Percentiles rank a stretch among this genome's conserved stretches.
Evolutionary conservation across 2,113 vertebrate genomes (phyloP).

Genomic region (western clawed frog (Xenopus tropicalis)): UCB_Xtro_10.0 CM004447.2:30702501-30703000

Average conservation of each 20-base stretch:
- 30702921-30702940: too few species aligned
- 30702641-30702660: conserved; percentile 78
- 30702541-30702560: conserved; percentile 79
- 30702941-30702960: too few species aligned
- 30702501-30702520: conserved; percentile 78
- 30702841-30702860: too few species aligned
- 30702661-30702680: conserved; percentile 73
- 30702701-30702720: background rate
- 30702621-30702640: conserved; percentile 75
- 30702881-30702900: too few species aligned
- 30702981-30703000: too few species aligned
- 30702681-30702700: background rate
- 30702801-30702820: too few species aligned
- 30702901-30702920: too few species aligned
- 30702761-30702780: too few species aligned
- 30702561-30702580: conserved; percentile 75
- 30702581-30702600: conserved; percentile 71
- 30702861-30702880: too few species aligned
- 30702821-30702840: too few species aligned
- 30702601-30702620: conserved; percentile 89
- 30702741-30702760: background rate
- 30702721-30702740: background rate
- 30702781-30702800: too few species aligned
- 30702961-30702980: too few species aligned
- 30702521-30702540: conserved; percentile 78